Evolutionary conservation across 2,888 invertebrate species (phyloP).

Genomic region (Drosophila incognita): DNA sequence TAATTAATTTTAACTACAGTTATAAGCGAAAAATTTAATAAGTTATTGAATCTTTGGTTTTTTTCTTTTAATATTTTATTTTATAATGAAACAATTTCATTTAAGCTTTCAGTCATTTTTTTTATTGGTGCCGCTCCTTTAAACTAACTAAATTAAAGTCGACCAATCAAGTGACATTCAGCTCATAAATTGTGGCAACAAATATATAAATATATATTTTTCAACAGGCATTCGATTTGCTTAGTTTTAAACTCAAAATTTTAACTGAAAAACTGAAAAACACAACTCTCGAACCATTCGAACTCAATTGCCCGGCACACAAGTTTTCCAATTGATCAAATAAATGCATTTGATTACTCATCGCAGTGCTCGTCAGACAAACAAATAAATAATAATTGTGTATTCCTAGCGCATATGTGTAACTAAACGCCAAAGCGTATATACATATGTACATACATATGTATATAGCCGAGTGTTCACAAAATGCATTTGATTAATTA

Average conservation of each 20-base stretch:
- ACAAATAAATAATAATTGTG: constrained; percentile 32
- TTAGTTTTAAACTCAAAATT: constrained; percentile 45
- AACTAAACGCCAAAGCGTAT: constrained; percentile 50
- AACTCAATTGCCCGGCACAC: constrained; percentile 30
- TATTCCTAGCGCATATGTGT: neutral
- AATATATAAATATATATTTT: constrained; percentile 33
- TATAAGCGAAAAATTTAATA: constrained; percentile 61
- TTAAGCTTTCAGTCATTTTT: constrained; percentile 73
- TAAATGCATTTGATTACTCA: constrained; percentile 47
- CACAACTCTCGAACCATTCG: constrained; percentile 35
- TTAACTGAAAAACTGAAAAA: constrained; percentile 20
- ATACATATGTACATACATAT: too few species aligned
- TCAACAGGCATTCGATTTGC: constrained; percentile 71
- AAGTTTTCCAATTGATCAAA: constrained; percentile 67
- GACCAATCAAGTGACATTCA: constrained; percentile 22
- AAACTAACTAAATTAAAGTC: constrained; percentile 54
- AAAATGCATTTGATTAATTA: constrained; percentile 57
- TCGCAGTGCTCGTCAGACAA: constrained; percentile 30
- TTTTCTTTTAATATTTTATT: constrained; percentile 20
- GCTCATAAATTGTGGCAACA: constrained; percentile 42
- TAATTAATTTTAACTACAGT: constrained; percentile 52
- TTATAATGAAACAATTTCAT: constrained; percentile 74
- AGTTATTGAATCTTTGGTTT: constrained; percentile 35
- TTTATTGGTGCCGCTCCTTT: constrained; percentile 50
- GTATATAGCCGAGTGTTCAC: constrained; percentile 49